Conservation (phyloP, 2,888 invertebrate genomes). For the Drosophila merina region DNA sequence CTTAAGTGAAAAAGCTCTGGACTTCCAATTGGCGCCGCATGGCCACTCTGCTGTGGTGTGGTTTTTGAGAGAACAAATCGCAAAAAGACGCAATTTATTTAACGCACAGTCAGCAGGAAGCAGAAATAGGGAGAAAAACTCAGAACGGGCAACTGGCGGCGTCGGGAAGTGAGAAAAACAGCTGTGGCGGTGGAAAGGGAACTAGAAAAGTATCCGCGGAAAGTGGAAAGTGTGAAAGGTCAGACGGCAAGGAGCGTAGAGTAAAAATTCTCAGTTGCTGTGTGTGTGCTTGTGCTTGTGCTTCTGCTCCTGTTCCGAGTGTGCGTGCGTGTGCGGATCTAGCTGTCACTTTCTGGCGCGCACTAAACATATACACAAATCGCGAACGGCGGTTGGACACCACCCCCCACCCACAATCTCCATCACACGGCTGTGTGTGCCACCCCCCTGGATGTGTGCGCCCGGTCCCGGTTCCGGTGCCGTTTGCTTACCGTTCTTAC, state of each 20-base stretch:
- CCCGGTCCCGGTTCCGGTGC: constrained; percentile 72
- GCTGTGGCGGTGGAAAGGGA: constrained; percentile 59
- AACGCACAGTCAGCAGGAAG: constrained; percentile 37
- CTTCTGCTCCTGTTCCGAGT: constrained; percentile 21
- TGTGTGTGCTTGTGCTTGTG: constrained; percentile 25
- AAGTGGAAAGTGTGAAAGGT: constrained; percentile 82
- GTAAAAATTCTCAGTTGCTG: constrained; percentile 35
- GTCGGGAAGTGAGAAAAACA: constrained; percentile 43
- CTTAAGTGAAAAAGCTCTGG: neutral
- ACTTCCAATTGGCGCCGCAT: neutral
- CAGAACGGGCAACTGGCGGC: constrained; percentile 3
- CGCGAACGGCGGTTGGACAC: constrained; percentile 50
- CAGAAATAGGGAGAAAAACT: constrained; percentile 16
- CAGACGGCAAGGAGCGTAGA: constrained; percentile 64
- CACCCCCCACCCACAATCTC: constrained; percentile 45
- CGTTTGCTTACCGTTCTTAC: constrained; percentile 49
- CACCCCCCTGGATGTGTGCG: constrained; percentile 58
- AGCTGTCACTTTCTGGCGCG: constrained; percentile 80
- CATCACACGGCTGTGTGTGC: constrained; percentile 2
- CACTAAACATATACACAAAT: constrained; percentile 72
- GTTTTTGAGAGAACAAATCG: constrained; percentile 50
- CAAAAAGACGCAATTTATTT: constrained; percentile 38
- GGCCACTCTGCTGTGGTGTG: constrained; percentile 48
- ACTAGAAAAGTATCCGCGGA: constrained; percentile 69
- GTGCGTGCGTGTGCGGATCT: constrained; percentile 53